A percentile compares a stretch with the other conserved stretches of the same genome.
Evolutionary conservation across 2,888 invertebrate species (phyloP).

Genomic region (Spilosoma lubricipeda): DNA sequence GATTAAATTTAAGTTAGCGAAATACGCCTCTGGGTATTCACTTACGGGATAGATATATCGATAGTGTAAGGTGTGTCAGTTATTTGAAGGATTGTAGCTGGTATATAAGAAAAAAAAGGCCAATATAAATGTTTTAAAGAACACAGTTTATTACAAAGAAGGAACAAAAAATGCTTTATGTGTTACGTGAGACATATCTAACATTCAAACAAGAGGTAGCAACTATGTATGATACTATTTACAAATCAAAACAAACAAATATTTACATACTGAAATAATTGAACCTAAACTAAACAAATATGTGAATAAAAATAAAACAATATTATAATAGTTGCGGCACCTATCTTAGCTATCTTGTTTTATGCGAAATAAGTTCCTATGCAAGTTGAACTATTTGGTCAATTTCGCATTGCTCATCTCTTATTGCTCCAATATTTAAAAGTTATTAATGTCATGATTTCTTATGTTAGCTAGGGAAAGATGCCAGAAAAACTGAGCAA

Average conservation of each 20-base stretch:
- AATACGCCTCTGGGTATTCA: too few relatives aligned
- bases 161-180: constrained; percentile 2
- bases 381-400: too few relatives aligned
- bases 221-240: constrained; percentile 31
- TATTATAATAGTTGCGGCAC: constrained; percentile 13
- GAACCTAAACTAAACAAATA: constrained; percentile 40
- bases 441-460: too few relatives aligned
- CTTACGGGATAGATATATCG: too few relatives aligned
- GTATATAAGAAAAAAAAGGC: neutral
- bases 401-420: too few relatives aligned
- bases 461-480: too few relatives aligned
- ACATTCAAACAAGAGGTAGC: neutral
- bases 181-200: constrained; percentile 8
- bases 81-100: neutral
- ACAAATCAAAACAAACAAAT: constrained; percentile 43
- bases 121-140: neutral
- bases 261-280: constrained; percentile 61
- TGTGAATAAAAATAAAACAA: too few relatives aligned
- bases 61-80: neutral
- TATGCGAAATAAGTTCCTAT: too few relatives aligned
- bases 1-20: too few relatives aligned
- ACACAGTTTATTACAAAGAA: neutral
- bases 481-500: constrained; percentile 61
- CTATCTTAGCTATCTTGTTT: constrained; percentile 1
- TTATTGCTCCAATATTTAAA: too few relatives aligned